phyloP scores from a whole-genome alignment of 2,113 vertebrate genomes.

The Harpagus bidentatus region DNA sequence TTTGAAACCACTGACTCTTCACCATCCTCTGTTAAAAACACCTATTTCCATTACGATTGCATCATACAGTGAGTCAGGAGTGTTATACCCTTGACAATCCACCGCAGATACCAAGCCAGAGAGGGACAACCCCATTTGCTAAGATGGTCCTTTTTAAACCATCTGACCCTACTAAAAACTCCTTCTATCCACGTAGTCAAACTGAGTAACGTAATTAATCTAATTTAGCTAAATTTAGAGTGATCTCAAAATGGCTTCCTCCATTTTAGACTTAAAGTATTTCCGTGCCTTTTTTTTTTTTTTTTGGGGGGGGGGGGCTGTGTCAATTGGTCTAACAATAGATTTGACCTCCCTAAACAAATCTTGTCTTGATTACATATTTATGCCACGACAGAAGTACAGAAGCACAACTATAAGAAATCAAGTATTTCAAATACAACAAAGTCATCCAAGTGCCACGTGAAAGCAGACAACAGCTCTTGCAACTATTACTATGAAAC shows the following conservation, averaged over 20 bases:
- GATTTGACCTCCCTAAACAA: background rate
- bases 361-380: background rate
- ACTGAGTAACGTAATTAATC: background rate
- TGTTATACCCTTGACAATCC: background rate
- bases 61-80: background rate
- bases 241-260: background rate
- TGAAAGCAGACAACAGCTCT: background rate
- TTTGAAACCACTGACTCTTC: background rate
- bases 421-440: background rate
- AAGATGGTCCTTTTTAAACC: background rate
- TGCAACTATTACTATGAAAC: background rate
- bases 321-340: background rate
- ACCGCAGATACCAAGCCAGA: background rate
- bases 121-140: background rate
- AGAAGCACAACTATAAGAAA: background rate
- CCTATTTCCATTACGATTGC: background rate
- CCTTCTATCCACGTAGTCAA: background rate
- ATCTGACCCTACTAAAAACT: background rate
- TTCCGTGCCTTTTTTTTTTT: background rate
- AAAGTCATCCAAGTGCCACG: no score
- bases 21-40: background rate
- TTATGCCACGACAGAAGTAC: background rate
- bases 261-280: background rate
- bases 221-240: background rate
- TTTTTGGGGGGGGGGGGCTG: no score